Percentiles rank a stretch among this genome's conserved stretches.
Conservation (phyloP, 2,113 vertebrate species). For the Tragelaphus scriptus region DNA sequence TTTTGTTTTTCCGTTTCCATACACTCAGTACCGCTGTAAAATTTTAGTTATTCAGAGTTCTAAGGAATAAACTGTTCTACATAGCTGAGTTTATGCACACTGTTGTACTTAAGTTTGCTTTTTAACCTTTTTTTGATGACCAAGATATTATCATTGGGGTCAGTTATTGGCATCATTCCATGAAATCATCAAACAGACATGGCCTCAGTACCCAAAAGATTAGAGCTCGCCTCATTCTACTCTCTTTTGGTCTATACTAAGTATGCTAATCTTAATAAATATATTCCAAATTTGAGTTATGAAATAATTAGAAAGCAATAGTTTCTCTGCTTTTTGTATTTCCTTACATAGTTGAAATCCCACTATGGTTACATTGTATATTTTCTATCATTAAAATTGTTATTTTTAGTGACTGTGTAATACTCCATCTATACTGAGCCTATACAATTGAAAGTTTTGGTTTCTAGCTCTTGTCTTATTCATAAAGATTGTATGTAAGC, state of each 20-base stretch:
- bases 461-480: slow-evolving; percentile 3
- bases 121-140: neutral
- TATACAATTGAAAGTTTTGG: neutral
- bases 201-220: neutral
- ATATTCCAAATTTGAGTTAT: neutral
- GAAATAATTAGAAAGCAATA: neutral
- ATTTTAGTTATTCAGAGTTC: neutral
- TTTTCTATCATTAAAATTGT: neutral
- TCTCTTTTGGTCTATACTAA: neutral
- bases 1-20: slow-evolving; percentile 5
- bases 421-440: neutral
- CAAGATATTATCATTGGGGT: neutral
- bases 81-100: neutral
- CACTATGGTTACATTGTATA: neutral
- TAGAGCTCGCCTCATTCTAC: neutral
- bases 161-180: neutral
- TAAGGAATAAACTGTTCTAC: neutral
- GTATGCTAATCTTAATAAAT: neutral
- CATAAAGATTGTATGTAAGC: neutral
- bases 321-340: neutral
- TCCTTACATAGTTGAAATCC: neutral
- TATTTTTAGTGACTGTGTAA: neutral
- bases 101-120: neutral
- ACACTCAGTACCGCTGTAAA: neutral
- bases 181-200: neutral